Base-by-base conservation (phyloP, 2,113 vertebrate genomes). In the Cyprinodon brontotheroides region DNA sequence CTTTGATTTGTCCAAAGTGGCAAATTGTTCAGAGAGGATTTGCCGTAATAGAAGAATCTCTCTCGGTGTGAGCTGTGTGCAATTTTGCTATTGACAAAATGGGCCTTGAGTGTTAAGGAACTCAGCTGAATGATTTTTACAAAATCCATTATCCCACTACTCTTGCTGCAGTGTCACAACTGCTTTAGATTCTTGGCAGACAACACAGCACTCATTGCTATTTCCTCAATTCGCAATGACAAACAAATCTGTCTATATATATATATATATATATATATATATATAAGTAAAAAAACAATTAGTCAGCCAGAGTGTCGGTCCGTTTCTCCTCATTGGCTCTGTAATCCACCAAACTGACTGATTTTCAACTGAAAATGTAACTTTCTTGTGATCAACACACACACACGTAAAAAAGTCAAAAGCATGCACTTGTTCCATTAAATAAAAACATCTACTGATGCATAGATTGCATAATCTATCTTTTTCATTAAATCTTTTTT, bases 41-140 rank as follows among this genome's bases (percentile, higher is more conserved):
- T 85, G 82, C 80, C 77, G 62, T 85, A 92, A 91, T 81, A 83
- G 71, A 85, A 75, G 78, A 91, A 80, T 83, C 76, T 83, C 78
- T 78, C 82, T 81, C 85, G 71, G 72, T 82, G 75, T 82, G 79
- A 86, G 75, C 70, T 39, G 70, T 57, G 53, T 67, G 80, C 78
- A 90, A 87, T 90, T 89, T 78, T 84, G 76, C 74, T 85, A 91
- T 91, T 88, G 89, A 89, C 79, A 74, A 89, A 87, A 89, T 85
- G 85, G 78, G 80, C 40, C 84, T 74, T 67, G 74, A 78, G 87
- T 85, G 83, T 83, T 80, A 89, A 89, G 82, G 79, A 85, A 87
- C 59, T 70, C 77, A 11, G 57, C 67, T 84, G 67, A 86, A 78
- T 75, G 72, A 78, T 86, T 89, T 75, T 81, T 78, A 79, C 72